Evolutionary conservation across 2,797 vertebrate species (phyloP).

Genomic region (Paguma larvata): DNA sequence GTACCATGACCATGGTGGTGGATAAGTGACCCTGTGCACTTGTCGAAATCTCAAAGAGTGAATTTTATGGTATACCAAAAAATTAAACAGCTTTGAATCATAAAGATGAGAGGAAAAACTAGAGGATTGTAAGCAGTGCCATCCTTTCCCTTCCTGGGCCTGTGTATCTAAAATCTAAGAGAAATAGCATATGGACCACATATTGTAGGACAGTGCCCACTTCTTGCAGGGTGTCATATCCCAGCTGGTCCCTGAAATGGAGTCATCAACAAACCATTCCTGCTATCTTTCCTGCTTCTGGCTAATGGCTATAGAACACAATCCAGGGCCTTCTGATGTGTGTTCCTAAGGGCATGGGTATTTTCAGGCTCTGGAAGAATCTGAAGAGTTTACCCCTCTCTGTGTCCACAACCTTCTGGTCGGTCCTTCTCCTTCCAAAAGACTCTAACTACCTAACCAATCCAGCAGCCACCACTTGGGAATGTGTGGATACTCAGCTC

Average conservation of each 20-base stretch:
- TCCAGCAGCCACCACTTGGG: not conserved
- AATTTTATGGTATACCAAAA: not conserved
- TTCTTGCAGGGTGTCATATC: not conserved
- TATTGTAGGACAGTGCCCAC: not conserved
- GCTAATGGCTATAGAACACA: not conserved
- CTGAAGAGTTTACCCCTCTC: not conserved
- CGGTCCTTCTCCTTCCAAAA: not conserved
- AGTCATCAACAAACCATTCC: not conserved
- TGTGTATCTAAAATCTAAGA: not conserved
- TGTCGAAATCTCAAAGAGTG: not conserved
- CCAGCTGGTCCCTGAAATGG: not conserved
- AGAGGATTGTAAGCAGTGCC: not conserved
- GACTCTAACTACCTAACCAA: not conserved
- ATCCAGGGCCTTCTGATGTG: not conserved
- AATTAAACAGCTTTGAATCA: not conserved
- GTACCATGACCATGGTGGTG: not conserved
- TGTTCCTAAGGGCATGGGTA: not conserved
- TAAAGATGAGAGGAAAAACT: not conserved
- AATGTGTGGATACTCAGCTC: not conserved
- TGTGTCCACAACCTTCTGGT: not conserved
- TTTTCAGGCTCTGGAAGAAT: not conserved
- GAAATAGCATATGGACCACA: not conserved
- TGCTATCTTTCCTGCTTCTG: not conserved
- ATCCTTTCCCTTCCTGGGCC: not conserved
- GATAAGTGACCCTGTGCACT: not conserved